Evolutionary conservation across 2,113 vertebrate species (phyloP).

Genomic region (Telmatochromis sp.): DNA sequence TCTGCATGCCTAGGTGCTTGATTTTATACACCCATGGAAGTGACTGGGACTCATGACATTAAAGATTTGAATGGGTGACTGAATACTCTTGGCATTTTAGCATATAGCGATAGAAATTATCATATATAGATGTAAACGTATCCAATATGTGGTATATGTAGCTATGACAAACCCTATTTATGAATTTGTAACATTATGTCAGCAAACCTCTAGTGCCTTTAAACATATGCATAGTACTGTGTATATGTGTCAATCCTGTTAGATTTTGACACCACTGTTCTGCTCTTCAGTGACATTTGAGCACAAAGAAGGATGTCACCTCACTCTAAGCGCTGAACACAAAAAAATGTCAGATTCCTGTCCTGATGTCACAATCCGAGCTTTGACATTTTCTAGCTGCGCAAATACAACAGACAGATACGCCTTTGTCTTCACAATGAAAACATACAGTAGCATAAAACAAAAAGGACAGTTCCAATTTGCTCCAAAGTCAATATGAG

Average conservation of each 20-base stretch:
- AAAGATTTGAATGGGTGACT: not conserved
- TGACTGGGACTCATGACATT: not conserved
- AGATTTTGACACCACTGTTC: not conserved
- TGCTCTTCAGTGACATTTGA: slow-evolving; percentile 11
- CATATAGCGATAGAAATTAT: not conserved
- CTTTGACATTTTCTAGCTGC: not conserved
- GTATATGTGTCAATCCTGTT: not conserved
- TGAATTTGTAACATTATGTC: not conserved
- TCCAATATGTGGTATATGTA: not conserved
- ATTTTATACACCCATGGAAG: not conserved
- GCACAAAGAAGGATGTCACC: slow-evolving; percentile 33
- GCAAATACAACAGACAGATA: not conserved
- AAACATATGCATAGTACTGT: not conserved
- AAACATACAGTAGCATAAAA: slow-evolving; percentile 7
- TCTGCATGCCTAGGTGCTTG: not conserved
- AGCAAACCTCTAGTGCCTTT: not conserved
- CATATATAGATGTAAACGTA: not conserved
- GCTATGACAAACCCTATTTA: not conserved
- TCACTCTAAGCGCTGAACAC: not conserved
- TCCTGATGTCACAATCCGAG: not conserved
- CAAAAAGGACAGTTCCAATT: slow-evolving; percentile 5
- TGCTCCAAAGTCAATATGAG: not conserved
- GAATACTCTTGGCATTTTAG: not conserved
- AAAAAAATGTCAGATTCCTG: not conserved
- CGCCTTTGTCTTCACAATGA: not conserved